Conservation (phyloP, 2,797 vertebrate genomes). For the Pangasius mekongensis region DNA sequence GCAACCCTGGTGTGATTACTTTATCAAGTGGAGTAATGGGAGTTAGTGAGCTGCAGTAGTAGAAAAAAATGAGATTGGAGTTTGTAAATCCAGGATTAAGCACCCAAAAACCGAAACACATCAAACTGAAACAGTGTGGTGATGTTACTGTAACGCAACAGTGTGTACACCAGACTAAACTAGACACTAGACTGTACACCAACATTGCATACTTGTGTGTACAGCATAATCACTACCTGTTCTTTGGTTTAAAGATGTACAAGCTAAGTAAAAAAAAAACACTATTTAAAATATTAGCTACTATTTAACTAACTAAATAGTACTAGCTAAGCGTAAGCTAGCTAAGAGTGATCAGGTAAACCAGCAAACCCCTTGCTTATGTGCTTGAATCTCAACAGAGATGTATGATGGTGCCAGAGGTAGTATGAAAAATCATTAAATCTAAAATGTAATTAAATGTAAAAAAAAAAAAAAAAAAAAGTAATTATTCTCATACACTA, state of each 20-base stretch:
- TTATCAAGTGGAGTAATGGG: conserved; percentile 44
- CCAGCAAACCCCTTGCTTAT: background rate
- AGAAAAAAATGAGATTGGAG: background rate
- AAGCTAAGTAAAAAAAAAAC: background rate
- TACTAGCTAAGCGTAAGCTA: background rate
- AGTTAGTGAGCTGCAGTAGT: background rate
- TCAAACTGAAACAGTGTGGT: background rate
- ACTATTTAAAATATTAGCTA: background rate
- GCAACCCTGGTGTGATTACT: conserved; percentile 40
- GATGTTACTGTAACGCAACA: background rate
- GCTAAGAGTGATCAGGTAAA: background rate
- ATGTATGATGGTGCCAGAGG: background rate
- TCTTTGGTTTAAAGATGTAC: background rate
- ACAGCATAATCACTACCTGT: background rate
- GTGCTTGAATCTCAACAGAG: background rate
- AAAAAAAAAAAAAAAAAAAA: too few species aligned
- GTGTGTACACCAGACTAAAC: too few species aligned
- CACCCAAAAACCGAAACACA: background rate
- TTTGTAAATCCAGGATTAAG: background rate
- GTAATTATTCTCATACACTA: background rate
- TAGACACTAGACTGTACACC: too few species aligned
- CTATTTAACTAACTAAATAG: background rate
- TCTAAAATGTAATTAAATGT: background rate
- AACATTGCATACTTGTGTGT: background rate
- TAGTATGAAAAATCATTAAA: background rate